Conservation (phyloP, 2,113 vertebrate species). For the Hippocampus guttulatus region DNA sequence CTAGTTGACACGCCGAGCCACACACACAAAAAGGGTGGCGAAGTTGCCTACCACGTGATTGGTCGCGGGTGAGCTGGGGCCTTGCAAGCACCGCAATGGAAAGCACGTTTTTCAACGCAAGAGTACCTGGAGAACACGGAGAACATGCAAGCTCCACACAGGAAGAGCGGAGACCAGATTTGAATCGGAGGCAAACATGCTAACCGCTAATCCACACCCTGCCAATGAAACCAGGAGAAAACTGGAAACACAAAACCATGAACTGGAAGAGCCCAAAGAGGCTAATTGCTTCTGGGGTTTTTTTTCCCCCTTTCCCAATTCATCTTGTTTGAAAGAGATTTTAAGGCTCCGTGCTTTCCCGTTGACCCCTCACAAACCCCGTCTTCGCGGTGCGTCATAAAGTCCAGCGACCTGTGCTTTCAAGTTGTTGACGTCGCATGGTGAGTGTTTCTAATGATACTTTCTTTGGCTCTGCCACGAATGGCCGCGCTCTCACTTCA, state of each 20-base stretch:
- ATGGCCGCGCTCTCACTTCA: slow-evolving; percentile 44
- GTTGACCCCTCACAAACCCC: slow-evolving; percentile 26
- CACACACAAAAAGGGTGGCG: too few species aligned
- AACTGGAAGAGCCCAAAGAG: slow-evolving; percentile 41
- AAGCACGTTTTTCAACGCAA: not conserved
- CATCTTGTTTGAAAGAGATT: slow-evolving; percentile 18
- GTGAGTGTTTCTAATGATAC: slow-evolving; percentile 41
- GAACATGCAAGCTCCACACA: not conserved
- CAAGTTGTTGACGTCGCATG: slow-evolving; percentile 33
- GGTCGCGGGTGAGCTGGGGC: too few species aligned
- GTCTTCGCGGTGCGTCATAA: slow-evolving; percentile 28
- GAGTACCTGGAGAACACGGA: not conserved
- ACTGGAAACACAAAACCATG: slow-evolving; percentile 51
- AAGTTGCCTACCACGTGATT: too few species aligned
- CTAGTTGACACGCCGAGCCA: too few species aligned
- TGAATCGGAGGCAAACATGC: not conserved
- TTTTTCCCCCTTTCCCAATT: slow-evolving; percentile 7
- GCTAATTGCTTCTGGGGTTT: slow-evolving; percentile 50
- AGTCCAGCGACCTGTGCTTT: slow-evolving; percentile 24
- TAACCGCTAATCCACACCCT: not conserved
- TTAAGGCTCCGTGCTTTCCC: slow-evolving; percentile 18
- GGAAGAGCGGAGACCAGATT: too few species aligned
- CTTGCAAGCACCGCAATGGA: too few species aligned
- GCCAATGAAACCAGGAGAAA: not conserved
- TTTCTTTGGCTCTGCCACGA: slow-evolving; percentile 36